These are phyloP conservation scores for Geophilus truncorum DNA, from an alignment of 2,888 invertebrate species.

Conservation along the genomic window DNA sequence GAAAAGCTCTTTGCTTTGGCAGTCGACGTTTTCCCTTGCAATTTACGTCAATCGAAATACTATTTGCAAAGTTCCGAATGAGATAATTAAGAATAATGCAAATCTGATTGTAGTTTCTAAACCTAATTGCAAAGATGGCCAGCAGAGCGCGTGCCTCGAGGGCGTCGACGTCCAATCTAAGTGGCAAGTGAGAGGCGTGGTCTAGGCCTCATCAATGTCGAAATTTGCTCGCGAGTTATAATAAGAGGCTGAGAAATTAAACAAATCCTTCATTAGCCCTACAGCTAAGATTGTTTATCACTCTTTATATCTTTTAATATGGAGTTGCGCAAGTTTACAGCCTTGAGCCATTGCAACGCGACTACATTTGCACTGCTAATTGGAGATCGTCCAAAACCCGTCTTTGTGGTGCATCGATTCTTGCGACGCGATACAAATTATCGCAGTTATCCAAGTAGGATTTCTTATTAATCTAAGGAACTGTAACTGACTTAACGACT, in stretches of 20 bases:
- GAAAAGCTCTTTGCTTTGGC: too few relatives aligned
- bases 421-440: too few relatives aligned
- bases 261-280: conserved; percentile 11
- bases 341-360: neutral
- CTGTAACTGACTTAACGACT: too few relatives aligned
- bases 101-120: neutral
- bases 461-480: too few relatives aligned
- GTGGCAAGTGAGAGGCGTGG: conserved; percentile 8
- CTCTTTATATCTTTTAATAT: conserved; percentile 17
- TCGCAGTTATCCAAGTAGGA: too few relatives aligned
- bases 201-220: neutral
- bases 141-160: neutral
- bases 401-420: neutral
- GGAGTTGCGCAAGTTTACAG: neutral
- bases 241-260: conserved; percentile 17
- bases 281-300: conserved; percentile 7
- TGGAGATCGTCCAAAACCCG: neutral
- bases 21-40: neutral
- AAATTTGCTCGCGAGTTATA: neutral
- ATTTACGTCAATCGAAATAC: neutral
- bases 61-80: neutral
- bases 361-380: neutral
- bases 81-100: neutral
- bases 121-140: conserved; percentile 5
- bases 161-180: neutral